A percentile compares a stretch with the other conserved stretches of the same genome.
These are phyloP conservation scores for Smutsia temminckii DNA, from an alignment of 2,797 vertebrate species.

Conservation along the genomic window DNA sequence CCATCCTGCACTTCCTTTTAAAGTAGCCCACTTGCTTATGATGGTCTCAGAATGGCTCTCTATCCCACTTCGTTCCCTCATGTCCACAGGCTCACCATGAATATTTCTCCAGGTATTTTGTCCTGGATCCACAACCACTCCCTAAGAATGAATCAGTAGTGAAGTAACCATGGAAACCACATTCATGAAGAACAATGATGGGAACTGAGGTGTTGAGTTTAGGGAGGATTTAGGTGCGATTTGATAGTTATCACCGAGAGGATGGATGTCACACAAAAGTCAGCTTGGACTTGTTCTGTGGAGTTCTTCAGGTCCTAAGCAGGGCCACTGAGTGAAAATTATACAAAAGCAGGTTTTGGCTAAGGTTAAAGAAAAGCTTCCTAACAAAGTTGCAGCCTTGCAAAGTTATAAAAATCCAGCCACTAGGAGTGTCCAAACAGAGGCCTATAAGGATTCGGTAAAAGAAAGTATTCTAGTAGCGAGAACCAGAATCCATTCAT, in stretches of 20 bases:
- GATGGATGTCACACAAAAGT: not conserved
- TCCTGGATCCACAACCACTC: not conserved
- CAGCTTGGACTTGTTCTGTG: not conserved
- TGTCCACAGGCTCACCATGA: not conserved
- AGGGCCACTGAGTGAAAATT: not conserved
- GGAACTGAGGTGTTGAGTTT: not conserved
- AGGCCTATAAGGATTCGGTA: not conserved
- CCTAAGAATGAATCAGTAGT: not conserved
- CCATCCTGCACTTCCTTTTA: not conserved
- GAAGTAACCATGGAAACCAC: not conserved
- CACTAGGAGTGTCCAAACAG: not conserved
- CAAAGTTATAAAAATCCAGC: not conserved
- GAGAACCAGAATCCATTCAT: not conserved
- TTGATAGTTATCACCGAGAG: not conserved
- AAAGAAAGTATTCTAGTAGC: not conserved
- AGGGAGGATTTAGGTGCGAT: not conserved
- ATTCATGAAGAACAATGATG: not conserved
- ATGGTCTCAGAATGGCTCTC: not conserved
- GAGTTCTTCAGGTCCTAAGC: not conserved
- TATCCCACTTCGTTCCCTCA: not conserved
- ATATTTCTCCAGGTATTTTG: not conserved
- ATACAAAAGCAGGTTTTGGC: not conserved
- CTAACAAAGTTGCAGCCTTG: not conserved
- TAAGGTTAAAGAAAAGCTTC: conserved; percentile 23
- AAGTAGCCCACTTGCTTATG: not conserved